Conservation (phyloP, 2,888 invertebrate species). For the Dryadula phaetusa region DNA sequence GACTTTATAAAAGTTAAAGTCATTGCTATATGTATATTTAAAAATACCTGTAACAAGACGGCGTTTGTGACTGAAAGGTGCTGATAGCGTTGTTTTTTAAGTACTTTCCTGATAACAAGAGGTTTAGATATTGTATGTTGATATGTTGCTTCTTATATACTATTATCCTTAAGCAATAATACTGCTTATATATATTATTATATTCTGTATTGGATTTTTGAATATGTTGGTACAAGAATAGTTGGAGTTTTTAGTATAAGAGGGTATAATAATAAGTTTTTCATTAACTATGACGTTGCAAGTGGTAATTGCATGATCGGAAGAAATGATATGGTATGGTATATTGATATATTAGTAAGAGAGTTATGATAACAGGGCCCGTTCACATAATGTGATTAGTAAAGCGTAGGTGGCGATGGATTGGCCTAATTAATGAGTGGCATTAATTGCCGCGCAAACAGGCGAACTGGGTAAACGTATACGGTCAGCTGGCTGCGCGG, state of each 20-base stretch:
- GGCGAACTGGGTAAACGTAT: background rate
- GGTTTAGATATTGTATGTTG: no score
- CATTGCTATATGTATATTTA: background rate
- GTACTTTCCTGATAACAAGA: no score
- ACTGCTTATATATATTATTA: no score
- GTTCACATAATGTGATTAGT: constrained; percentile 7
- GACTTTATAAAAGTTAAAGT: no score
- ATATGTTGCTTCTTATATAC: no score
- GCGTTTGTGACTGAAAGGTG: background rate
- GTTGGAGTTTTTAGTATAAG: no score
- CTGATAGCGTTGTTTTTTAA: no score
- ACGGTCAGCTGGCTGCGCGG: background rate
- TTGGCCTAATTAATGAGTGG: constrained; percentile 7
- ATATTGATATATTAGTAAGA: background rate
- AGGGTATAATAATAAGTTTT: no score
- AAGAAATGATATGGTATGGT: no score
- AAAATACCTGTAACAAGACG: background rate
- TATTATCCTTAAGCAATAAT: no score
- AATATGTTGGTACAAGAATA: no score
- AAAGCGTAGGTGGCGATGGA: constrained; percentile 15
- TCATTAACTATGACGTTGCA: background rate
- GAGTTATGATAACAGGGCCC: background rate
- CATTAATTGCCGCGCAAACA: constrained; percentile 14
- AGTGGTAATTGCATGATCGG: background rate
- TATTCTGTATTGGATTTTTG: no score